Base-by-base conservation (phyloP, 2,797 vertebrate genomes). In the Zenarchopterus dispar region DNA sequence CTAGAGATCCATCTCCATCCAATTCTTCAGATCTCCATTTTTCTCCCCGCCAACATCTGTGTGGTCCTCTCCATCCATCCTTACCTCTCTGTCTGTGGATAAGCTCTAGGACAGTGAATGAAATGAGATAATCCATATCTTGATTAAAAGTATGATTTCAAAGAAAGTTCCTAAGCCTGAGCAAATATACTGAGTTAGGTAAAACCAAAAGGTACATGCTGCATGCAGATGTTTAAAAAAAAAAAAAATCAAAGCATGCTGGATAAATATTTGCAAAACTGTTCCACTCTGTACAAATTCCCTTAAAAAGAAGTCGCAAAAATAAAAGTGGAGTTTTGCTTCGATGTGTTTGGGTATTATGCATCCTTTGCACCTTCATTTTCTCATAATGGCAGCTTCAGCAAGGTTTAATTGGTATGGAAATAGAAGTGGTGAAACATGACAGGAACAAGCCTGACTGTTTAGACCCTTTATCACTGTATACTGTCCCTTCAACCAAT, bases 361-460 rank as follows among this genome's bases (percentile, higher is more conserved):
- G 67, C 73, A 62, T 80, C 61, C 52, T 86, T 90, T 88, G 76
- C 89, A 89, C 88, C 89, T 91, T 69, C 23, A 21, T 65, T 79
- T 88, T 82, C 73, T 82, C 84, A 80, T 88, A 70, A 73, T 21
- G 51, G 59, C 68, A 59, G 82, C 80, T 85, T 80, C 81, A 85
- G 84, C 84, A 86, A 70, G 88, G 76, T 90, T 90, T 92, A 92
- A 92, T 91, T 90, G 88, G 84, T 75, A 87, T 88, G 81, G 86
- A 89, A 89, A 89, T 86, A 81, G 81, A 87, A 85, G 86, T 77
- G 80, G 82, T 87, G 73, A 83, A 86, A 89, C 78, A 88, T 88
- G 89, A 82, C 87, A 88, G 81, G 84, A 82, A 73, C 75, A 65
- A 56, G 59, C 67, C 51, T 18, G 19, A 66, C 75, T 82, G 81